Conservation (phyloP, 1,140 invertebrate genomes). For the Argopecten irradians region DNA sequence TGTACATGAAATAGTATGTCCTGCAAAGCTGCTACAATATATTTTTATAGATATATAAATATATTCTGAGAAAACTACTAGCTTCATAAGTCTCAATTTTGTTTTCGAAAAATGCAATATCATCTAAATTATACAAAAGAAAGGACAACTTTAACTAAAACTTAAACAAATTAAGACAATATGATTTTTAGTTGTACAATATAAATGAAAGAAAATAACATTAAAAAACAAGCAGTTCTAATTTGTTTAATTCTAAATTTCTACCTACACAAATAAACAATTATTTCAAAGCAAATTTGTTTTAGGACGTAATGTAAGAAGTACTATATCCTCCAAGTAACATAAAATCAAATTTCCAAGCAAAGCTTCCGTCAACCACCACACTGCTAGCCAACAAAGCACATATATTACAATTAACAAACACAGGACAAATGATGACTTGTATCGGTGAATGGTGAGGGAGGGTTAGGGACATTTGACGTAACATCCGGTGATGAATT, state of each 20-base stretch:
- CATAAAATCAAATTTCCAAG: background rate
- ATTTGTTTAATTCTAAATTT: background rate
- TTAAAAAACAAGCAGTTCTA: background rate
- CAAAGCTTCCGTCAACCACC: slow-evolving; percentile 1
- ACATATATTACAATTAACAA: background rate
- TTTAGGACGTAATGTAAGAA: background rate
- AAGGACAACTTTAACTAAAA: no score
- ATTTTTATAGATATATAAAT: no score
- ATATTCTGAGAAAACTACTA: no score
- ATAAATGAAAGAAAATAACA: background rate
- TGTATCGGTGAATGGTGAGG: no score
- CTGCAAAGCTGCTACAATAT: background rate
- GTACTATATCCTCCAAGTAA: background rate
- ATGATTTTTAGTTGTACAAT: background rate
- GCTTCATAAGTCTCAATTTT: background rate
- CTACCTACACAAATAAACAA: background rate
- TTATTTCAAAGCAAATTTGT: background rate
- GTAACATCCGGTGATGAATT: no score
- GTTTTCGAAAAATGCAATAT: background rate
- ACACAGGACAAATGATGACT: background rate
- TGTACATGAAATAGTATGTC: background rate
- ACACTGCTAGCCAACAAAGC: slow-evolving; percentile 14
- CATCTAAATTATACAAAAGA: background rate
- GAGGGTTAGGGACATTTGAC: no score
- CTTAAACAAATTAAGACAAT: background rate